These are phyloP conservation scores for Formica exsecta DNA, from an alignment of 1,140 invertebrate species.

Conservation along the genomic window DNA sequence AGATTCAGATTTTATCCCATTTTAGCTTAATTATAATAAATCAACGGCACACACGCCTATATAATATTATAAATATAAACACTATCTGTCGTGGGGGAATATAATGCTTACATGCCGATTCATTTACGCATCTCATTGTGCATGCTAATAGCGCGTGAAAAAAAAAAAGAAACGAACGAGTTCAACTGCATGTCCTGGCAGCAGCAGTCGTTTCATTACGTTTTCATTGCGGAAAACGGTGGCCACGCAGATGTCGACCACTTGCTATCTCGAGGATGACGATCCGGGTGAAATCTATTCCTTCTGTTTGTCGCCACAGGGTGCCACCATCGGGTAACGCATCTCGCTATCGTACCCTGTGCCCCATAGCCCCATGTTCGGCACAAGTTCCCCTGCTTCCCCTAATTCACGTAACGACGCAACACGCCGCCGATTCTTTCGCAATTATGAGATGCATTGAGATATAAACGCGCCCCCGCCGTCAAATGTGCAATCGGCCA, in stretches of 20 bases:
- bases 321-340: constrained; percentile 26
- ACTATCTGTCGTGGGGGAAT: not conserved
- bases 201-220: constrained; percentile 4
- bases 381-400: not conserved
- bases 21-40: constrained; percentile 44
- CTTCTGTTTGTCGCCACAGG: constrained; percentile 64
- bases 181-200: not conserved
- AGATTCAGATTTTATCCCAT: not conserved
- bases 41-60: not conserved
- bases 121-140: constrained; percentile 61
- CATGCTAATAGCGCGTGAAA: constrained; percentile 69
- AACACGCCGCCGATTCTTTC: constrained; percentile 29
- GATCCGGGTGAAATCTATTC: constrained; percentile 64
- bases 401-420: constrained; percentile 62
- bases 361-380: not conserved
- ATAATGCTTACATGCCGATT: constrained; percentile 11
- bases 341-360: not conserved
- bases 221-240: constrained; percentile 69
- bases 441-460: constrained; percentile 67
- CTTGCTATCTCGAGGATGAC: constrained; percentile 48
- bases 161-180: constrained; percentile 32
- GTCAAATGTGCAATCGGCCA: not conserved
- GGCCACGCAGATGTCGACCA: constrained; percentile 72
- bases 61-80: not conserved
- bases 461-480: not conserved